Evolutionary conservation across 1,140 invertebrate species (phyloP).

Genomic region (Papilio aristodemus): DNA sequence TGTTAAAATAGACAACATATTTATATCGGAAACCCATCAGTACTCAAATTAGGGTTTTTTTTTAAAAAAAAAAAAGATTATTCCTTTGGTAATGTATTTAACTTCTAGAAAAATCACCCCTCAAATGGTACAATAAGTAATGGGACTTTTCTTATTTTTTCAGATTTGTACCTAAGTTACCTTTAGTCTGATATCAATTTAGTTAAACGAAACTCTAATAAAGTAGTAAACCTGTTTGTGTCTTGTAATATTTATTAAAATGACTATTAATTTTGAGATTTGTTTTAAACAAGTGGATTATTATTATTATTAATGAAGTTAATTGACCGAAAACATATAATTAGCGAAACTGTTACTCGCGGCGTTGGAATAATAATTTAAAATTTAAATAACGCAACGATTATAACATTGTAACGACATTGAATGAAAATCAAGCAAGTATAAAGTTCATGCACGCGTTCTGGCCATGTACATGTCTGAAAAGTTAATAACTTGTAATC

Average conservation of each 20-base stretch:
- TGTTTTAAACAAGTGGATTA: not conserved
- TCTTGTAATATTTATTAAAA: not conserved
- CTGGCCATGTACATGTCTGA: conserved; percentile 8
- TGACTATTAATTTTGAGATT: not conserved
- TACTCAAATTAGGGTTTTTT: no score
- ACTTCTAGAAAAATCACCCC: no score
- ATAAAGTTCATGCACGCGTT: conserved; percentile 11
- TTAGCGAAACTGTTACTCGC: not conserved
- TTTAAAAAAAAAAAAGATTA: no score
- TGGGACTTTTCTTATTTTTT: no score
- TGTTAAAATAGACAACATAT: no score
- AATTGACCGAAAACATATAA: conserved; percentile 3
- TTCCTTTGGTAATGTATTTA: no score
- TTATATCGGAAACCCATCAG: no score
- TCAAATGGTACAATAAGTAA: no score
- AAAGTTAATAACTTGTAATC: conserved; percentile 11
- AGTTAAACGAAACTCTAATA: no score
- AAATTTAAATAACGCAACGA: not conserved
- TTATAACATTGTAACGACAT: conserved; percentile 9
- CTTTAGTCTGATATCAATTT: no score
- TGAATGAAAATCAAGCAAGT: not conserved
- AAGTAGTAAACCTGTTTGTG: no score
- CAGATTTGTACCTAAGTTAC: no score
- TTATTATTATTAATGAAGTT: not conserved
- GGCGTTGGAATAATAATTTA: conserved; percentile 6